A percentile compares a stretch with the other conserved stretches of the same genome.
phyloP scores from a whole-genome alignment of 2,888 invertebrate genomes.

The Troglohyphantes excavatus region DNA sequence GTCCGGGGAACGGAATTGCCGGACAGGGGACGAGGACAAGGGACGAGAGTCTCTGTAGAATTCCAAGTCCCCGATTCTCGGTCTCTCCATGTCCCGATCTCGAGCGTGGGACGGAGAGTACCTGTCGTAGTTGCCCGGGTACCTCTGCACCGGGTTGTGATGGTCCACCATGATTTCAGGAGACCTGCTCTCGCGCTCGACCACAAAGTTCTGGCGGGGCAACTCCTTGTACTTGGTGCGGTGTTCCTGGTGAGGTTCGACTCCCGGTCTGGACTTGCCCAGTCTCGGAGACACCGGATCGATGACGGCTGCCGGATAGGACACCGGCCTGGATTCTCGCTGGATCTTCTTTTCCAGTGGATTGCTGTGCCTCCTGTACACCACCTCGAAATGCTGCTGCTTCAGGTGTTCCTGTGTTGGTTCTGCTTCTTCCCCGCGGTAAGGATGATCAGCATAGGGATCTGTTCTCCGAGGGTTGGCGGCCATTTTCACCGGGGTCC shows the following conservation, averaged over 20 bases:
- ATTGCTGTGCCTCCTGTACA: constrained; percentile 76
- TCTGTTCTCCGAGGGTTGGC: constrained; percentile 54
- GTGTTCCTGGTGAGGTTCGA: constrained; percentile 46
- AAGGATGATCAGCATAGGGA: constrained; percentile 51
- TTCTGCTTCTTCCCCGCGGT: constrained; percentile 30
- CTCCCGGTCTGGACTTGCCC: constrained; percentile 35
- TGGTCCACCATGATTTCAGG: constrained; percentile 46
- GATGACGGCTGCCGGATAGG: constrained; percentile 71
- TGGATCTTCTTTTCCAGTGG: constrained; percentile 69
- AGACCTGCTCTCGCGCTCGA: constrained; percentile 31
- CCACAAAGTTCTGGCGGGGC: constrained; percentile 51
- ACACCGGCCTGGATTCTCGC: constrained; percentile 72
- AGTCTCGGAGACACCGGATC: constrained; percentile 73
- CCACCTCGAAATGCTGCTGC: constrained; percentile 65
- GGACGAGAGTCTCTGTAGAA: constrained; percentile 72
- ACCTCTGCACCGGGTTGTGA: constrained; percentile 55
- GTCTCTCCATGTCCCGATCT: constrained; percentile 37
- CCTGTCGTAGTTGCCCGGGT: constrained; percentile 52
- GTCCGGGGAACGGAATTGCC: constrained; percentile 70
- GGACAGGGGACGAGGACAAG: constrained; percentile 55
- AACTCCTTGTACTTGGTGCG: constrained; percentile 66
- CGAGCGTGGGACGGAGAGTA: constrained; percentile 47
- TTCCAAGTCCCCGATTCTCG: constrained; percentile 11
- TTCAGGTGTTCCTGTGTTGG: constrained; percentile 39
- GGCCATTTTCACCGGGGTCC: constrained; percentile 59